Evolutionary conservation across 2,113 vertebrate species (phyloP).

Genomic region (Daboia siamensis): DNA sequence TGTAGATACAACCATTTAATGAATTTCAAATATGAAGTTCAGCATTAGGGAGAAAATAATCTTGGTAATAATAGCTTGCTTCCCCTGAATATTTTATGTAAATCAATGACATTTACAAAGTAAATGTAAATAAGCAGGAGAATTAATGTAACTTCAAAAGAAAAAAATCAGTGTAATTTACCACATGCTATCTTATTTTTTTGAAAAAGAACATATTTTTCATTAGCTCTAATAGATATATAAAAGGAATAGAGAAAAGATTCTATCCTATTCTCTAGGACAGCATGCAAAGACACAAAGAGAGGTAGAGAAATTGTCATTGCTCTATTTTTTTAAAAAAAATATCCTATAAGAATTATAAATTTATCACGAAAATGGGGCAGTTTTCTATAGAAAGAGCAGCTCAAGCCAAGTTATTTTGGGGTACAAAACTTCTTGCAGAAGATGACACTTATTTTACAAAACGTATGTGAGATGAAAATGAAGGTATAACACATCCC

Average conservation of each 20-base stretch:
- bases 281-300: background rate
- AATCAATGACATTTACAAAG: conserved; percentile 75
- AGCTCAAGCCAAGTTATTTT: background rate
- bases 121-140: conserved; percentile 63
- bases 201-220: conserved; percentile 68
- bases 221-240: conserved; percentile 69
- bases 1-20: conserved; percentile 71
- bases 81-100: conserved; percentile 83
- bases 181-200: conserved; percentile 60
- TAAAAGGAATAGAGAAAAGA: conserved; percentile 39
- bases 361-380: background rate
- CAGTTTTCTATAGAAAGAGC: background rate
- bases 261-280: conserved; percentile 40
- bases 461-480: conserved; percentile 19
- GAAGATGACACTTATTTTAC: background rate
- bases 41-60: conserved; percentile 75
- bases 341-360: background rate
- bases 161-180: conserved; percentile 76
- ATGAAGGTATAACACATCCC: conserved; percentile 7
- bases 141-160: conserved; percentile 70
- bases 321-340: conserved; percentile 14
- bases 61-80: conserved; percentile 70
- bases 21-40: conserved; percentile 77
- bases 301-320: background rate
- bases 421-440: background rate